phyloP scores from a whole-genome alignment of 2,113 vertebrate species.

The Symphodus melops region DNA sequence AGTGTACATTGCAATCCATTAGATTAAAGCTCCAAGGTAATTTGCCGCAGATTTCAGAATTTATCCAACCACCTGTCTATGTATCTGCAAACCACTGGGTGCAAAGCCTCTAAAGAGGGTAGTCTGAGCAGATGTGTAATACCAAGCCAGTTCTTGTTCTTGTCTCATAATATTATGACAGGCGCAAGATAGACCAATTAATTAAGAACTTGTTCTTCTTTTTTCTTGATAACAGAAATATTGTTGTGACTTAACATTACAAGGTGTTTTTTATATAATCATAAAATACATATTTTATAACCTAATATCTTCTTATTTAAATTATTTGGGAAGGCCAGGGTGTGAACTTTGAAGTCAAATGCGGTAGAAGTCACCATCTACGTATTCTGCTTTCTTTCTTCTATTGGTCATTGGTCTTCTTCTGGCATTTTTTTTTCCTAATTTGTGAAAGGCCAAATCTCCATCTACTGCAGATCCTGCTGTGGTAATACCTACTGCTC shows the following conservation, averaged over 20 bases:
- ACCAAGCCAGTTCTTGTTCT: slow-evolving; percentile 23
- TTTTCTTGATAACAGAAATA: neutral
- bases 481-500: slow-evolving; percentile 37
- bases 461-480: neutral
- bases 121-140: slow-evolving; percentile 51
- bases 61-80: slow-evolving; percentile 69
- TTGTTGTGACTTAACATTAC: neutral
- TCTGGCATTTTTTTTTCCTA: slow-evolving; percentile 3
- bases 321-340: neutral
- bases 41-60: slow-evolving; percentile 62
- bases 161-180: slow-evolving; percentile 21
- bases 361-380: neutral
- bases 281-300: neutral
- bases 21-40: slow-evolving; percentile 65
- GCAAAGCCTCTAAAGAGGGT: slow-evolving; percentile 13
- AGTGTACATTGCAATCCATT: slow-evolving; percentile 50
- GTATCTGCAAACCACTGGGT: slow-evolving; percentile 32
- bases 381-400: slow-evolving; percentile 1
- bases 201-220: neutral
- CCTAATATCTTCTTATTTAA: neutral
- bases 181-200: slow-evolving; percentile 9
- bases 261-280: neutral
- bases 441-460: slow-evolving; percentile 46
- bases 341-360: neutral
- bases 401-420: slow-evolving; percentile 17